Evolutionary conservation across 2,113 vertebrate species (phyloP), one percentile per base, ranked within the genome.

Genomic region (Pterocles burchelli): DNA sequence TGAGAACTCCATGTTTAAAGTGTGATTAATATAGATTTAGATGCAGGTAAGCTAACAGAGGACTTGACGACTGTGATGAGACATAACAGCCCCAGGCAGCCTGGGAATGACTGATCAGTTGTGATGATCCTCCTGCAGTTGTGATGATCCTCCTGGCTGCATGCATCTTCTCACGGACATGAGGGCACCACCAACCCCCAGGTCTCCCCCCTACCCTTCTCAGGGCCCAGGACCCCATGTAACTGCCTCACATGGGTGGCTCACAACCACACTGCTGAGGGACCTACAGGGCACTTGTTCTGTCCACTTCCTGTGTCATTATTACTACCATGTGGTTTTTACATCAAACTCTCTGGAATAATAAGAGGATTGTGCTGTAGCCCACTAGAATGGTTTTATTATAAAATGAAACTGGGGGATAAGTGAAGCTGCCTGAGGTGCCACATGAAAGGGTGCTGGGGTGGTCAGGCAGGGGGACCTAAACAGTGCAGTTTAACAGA

Each of bases 281-380:
- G 9, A 48, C 49, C 7, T 2, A 8, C 38, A 34, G 2, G 24
- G 24, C 18, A 15, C 9, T 57, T 65, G 6, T 3, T 34, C 49
- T 85, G 16, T 20, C 20, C 59, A 43, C 14, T 54, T 79, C 71
- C 57, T 67, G 29, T 6, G 1, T 51, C 22, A 24, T 21, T 2
- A 0, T 70, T 54, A 54, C n/a, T 29, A 3, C 24, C 0, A 0
- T 10, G 33, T 13, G 18, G 0, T 0, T 67, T 79, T 75, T 70
- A 2, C 25, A 36, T 43, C 33, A 54, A 85, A 20, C 19, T 57
- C 29, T 54, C 31, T 49, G 18, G 10, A 87, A 66, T 34, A 36
- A 17, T 7, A 33, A 33, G 5, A 66, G 3, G n/a, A 41, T 46
- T 63, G 19, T 25, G 7, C 9, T n/a, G 16, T 26, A 45, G 17